Base-by-base conservation (phyloP, 2,113 vertebrate genomes). In the Camelus bactrianus region DNA sequence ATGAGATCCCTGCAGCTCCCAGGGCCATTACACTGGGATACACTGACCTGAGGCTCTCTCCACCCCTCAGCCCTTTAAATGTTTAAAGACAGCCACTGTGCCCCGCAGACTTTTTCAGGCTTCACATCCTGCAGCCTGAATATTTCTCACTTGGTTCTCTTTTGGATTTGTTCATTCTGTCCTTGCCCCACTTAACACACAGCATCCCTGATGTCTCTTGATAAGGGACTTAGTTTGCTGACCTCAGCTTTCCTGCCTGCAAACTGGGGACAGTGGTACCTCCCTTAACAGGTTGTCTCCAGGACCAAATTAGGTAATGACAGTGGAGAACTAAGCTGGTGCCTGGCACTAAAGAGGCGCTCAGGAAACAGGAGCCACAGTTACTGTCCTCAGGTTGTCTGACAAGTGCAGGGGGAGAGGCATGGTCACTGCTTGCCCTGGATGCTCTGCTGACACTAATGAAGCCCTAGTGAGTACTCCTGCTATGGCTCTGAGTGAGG, bases 331-430 rank as follows among this genome's bases (percentile, higher is more conserved):
- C 38, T 38, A 38, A 38, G 38, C 38, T 2, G 1, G 5, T 60
- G 19, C 26, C 62, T 46, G 58, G 60, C 79, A 22, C 17, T 17
- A 54, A 0, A 16, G 64, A 82, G 32, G 28, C 20, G 28, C 67
- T 62, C 42, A 30, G 16, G n/a, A 30, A 50, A 20, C 10, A 30
- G 64, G 16, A 46, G 24, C 13, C 32, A 16, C 2, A 2, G 80
- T 32, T 38, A 20, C 1, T 32, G 15, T 52, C 22, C 14, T 76
- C 20, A 3, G 0, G 0, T 10, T n/a, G 2, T 28, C 24, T 42
- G 35, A 20, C 24, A 16, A 19, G 56, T 28, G n/a, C 46, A 56
- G 83, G 72, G 76, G 54, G 42, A 10, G 14, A 46, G 72, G 4
- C 38, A n/a, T 0, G 9, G 14, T 20, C n/a, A 3, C 20, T 28